Evolutionary conservation across 2,797 vertebrate genomes (phyloP).

Genomic region (Perodicticus potto): DNA sequence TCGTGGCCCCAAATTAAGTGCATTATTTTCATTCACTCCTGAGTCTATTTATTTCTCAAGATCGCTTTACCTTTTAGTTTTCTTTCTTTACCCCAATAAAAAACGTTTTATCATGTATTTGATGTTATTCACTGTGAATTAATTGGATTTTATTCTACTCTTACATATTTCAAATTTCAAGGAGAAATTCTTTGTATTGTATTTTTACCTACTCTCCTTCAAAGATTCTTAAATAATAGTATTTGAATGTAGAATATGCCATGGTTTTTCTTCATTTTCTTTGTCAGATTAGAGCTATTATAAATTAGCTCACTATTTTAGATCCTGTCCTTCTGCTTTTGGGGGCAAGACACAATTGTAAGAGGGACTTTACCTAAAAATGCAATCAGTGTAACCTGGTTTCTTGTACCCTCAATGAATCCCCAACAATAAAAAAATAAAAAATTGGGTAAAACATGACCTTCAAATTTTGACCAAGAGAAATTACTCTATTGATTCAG

Average conservation of each 20-base stretch:
- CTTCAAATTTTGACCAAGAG: constrained; percentile 46
- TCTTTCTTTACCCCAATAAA: neutral
- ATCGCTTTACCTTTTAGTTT: constrained; percentile 40
- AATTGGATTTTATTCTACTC: constrained; percentile 23
- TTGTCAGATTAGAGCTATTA: neutral
- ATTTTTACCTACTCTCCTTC: constrained; percentile 22
- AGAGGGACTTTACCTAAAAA: no score
- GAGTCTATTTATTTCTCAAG: neutral
- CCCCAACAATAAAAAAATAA: no score
- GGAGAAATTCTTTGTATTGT: neutral
- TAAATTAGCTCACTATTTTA: constrained; percentile 23
- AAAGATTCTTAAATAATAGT: neutral
- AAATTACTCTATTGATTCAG: neutral
- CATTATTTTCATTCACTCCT: neutral
- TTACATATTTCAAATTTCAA: constrained; percentile 49
- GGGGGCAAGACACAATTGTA: no score
- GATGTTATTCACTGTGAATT: neutral
- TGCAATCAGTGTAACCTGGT: no score
- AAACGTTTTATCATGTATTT: constrained; percentile 10
- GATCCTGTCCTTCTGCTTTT: neutral
- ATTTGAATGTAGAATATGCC: neutral
- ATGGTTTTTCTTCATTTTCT: constrained; percentile 5
- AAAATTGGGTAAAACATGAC: neutral
- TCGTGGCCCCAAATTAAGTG: neutral
- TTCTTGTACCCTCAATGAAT: no score